Conservation (phyloP, 2,888 invertebrate genomes). For the Pristionchus maxplancki region DNA sequence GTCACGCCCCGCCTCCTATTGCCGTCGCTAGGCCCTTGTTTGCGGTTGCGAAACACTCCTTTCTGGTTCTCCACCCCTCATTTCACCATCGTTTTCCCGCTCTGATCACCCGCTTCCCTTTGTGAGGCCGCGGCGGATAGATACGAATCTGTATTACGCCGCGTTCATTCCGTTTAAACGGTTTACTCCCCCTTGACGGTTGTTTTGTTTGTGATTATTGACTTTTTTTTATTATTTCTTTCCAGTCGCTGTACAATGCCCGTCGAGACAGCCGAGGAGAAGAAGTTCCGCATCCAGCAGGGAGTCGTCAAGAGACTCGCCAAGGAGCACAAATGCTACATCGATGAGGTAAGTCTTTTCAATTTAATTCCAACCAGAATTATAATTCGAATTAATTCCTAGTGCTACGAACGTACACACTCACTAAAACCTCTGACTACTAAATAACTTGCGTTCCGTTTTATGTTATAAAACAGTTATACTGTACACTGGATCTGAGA, state of each 20-base stretch:
- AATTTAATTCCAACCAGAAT: no score
- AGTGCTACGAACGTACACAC: no score
- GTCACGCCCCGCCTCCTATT: background rate
- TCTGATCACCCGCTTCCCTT: background rate
- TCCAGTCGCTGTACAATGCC: constrained; percentile 10
- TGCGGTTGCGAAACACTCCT: constrained; percentile 25
- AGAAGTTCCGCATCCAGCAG: constrained; percentile 51
- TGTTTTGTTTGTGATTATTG: background rate
- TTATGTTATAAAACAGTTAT: no score
- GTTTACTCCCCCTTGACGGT: no score
- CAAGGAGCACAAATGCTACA: constrained; percentile 52
- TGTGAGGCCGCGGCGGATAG: background rate
- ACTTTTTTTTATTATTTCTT: background rate
- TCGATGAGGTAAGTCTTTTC: constrained; percentile 20
- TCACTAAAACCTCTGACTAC: no score
- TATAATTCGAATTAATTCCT: no score
- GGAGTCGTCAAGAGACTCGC: constrained; percentile 48
- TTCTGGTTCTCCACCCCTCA: background rate
- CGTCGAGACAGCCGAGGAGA: constrained; percentile 51
- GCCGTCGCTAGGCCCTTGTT: constrained; percentile 5
- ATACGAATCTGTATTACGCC: no score
- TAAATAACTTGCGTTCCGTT: no score
- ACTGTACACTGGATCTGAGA: no score
- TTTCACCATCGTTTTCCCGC: background rate
- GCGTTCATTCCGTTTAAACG: no score